These are phyloP conservation scores for Baryphthengus martii DNA, from an alignment of 2,113 vertebrate species.

Conservation along the genomic window DNA sequence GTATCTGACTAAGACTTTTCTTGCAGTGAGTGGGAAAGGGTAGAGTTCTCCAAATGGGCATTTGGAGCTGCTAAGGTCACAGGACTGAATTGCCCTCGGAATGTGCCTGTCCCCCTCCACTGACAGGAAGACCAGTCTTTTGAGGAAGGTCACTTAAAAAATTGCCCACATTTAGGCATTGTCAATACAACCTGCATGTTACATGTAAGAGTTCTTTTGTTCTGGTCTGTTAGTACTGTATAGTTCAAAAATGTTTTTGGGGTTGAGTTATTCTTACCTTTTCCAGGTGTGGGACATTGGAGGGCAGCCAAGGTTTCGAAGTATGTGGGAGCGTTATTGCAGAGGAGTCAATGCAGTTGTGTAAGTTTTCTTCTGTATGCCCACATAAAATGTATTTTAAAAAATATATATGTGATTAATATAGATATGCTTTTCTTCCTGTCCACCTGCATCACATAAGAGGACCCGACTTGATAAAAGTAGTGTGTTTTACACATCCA, in stretches of 20 bases:
- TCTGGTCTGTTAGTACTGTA: neutral
- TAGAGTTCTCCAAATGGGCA: neutral
- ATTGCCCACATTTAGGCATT: neutral
- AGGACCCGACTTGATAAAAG: neutral
- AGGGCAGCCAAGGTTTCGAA: slow-evolving; percentile 73
- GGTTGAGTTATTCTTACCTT: neutral
- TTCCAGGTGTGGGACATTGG: slow-evolving; percentile 72
- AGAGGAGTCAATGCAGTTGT: slow-evolving; percentile 77
- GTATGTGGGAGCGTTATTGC: slow-evolving; percentile 76
- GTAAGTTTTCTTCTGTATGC: slow-evolving; percentile 58
- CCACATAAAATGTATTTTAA: neutral
- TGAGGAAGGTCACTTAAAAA: neutral
- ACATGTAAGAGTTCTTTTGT: neutral
- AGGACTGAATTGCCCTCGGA: neutral
- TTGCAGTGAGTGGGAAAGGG: neutral
- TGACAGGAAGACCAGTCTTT: neutral
- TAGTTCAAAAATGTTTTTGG: neutral
- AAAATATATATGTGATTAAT: neutral
- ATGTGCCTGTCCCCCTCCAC: neutral
- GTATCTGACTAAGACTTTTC: neutral
- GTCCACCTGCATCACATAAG: neutral
- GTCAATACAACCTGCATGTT: neutral
- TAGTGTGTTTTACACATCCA: neutral
- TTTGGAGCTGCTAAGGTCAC: neutral
- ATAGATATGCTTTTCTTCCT: neutral